Evolutionary conservation across 2,113 vertebrate species (phyloP), one percentile per base, ranked within the genome.

Genomic region (Neofelis nebulosa): DNA sequence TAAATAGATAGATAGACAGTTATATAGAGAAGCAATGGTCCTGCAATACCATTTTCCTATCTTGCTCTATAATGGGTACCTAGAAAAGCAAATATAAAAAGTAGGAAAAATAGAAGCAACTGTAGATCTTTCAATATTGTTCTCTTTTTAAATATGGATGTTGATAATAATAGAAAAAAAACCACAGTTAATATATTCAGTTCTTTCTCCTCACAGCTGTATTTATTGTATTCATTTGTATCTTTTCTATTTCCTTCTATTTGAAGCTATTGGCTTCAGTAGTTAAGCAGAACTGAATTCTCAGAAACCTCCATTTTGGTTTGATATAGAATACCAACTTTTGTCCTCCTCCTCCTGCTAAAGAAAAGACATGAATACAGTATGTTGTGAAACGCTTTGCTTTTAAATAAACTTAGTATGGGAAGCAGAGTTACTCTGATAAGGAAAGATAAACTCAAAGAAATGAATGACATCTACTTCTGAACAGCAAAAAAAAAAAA

Each of bases 231-330:
- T 50, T 73, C 12, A 61, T 82, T 65, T 86, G 4, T 21, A 23
- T 1, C 68, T 41, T 21, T 27, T 5, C 16, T 27, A 21, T 96
- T 98, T 95, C 69, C 88, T 93, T 87, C 36, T n/a, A 50, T 95
- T 98, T 95, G 96, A 85, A 98, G 50, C 82, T 98, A 96, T 71
- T 69, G 61, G 86, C 25, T 73, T 97, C 90, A 91, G 31, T 68
- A 96, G 14, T 95, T 82, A 16, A 88, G 31, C 27, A 95, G 89
- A 69, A 94, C 74, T 91, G 6, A 66, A 73, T 97, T 98, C 90
- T 80, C 68, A 94, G 61, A 97, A 86, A 65, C 55, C 71, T 41
- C 23, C n/a, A 73, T 21, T 76, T 97, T 92, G 36, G 23, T 61
- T 97, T 52, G 52, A 25, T 79, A 0, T 33, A 69, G 93, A 96